Base-by-base conservation (phyloP, 1,140 invertebrate species). In the Pemphigus obesinymphae region DNA sequence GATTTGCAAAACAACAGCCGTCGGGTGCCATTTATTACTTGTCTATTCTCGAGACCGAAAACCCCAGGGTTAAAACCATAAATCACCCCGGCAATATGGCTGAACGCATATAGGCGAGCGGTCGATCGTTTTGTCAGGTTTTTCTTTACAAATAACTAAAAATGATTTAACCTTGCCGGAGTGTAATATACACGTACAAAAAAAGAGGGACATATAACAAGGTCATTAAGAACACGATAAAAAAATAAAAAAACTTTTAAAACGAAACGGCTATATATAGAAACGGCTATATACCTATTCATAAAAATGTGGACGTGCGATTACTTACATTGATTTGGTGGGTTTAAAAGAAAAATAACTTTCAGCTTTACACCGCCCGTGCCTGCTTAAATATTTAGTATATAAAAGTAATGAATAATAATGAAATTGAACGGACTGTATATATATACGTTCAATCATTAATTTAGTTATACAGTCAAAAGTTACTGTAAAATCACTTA, bases 1-100 rank as follows among this genome's bases (percentile, higher is more conserved):
- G 75, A 78, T 78, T 78, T 78, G 75, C 75, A 58, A 78, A 78
- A 78, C 75, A 78, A 78, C 75, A 58, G 75, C 75, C 75, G 75
- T 78, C 75, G 75, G 53, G 50, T 58, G 75, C 75, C 75, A 78
- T 78, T 78, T 78, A 78, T 78, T 58, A 78, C 31, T 58, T 40
- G 75, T 78, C 75, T 58, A 78, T 78, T 78, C 20, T 34, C 50
- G 31, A 78, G 75, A 78, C 75, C 75, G n/a, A 78, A 78, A 78
- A 37, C 31, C 53, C 34, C 13, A 23, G 31, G 50, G 37, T 78
- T 26, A 58, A 78, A 26, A 40, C 53, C 75, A 78, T 78, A 78
- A 78, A 78, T 78, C 75, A 78, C 34, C n/a, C 50, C 53, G 53
- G 53, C 75, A 78, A 78, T 78, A 78, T 78, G 75, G 75, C n/a